Conservation (phyloP, 2,113 vertebrate genomes). For the Laticauda laticaudata region DNA sequence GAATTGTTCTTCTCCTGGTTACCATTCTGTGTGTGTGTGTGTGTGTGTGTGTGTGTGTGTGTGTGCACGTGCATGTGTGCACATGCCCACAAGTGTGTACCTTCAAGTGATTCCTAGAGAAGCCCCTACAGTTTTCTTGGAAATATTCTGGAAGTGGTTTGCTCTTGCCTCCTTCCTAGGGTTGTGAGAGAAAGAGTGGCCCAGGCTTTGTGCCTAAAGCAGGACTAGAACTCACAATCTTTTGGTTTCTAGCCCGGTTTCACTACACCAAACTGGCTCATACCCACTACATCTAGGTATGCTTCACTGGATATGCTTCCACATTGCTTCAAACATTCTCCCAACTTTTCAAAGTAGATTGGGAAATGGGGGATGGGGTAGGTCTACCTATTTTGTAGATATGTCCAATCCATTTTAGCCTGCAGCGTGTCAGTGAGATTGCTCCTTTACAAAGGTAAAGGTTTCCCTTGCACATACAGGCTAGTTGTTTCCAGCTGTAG, state of each 20-base stretch:
- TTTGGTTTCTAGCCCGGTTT: not conserved
- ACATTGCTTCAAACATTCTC: not conserved
- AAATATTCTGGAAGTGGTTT: too few species aligned
- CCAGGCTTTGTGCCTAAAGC: too few species aligned
- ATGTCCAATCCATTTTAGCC: not conserved
- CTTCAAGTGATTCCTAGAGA: too few species aligned
- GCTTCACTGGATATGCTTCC: not conserved
- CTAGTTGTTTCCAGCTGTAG: too few species aligned
- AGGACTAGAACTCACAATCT: not conserved
- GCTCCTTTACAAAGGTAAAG: not conserved
- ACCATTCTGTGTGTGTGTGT: too few species aligned
- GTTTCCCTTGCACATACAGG: too few species aligned
- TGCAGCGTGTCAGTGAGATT: not conserved
- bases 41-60: too few species aligned
- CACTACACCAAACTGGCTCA: not conserved
- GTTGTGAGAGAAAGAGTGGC: too few species aligned
- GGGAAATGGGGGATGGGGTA: not conserved
- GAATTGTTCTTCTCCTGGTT: too few species aligned
- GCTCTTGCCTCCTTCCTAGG: too few species aligned
- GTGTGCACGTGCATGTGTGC: rapidly evolving
- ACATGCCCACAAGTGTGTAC: too few species aligned
- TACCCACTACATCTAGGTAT: not conserved
- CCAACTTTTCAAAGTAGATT: not conserved
- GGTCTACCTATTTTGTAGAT: not conserved
- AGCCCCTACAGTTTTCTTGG: too few species aligned